Conservation (phyloP, 2,113 vertebrate species). For the Gasterosteus nipponicus region DNA sequence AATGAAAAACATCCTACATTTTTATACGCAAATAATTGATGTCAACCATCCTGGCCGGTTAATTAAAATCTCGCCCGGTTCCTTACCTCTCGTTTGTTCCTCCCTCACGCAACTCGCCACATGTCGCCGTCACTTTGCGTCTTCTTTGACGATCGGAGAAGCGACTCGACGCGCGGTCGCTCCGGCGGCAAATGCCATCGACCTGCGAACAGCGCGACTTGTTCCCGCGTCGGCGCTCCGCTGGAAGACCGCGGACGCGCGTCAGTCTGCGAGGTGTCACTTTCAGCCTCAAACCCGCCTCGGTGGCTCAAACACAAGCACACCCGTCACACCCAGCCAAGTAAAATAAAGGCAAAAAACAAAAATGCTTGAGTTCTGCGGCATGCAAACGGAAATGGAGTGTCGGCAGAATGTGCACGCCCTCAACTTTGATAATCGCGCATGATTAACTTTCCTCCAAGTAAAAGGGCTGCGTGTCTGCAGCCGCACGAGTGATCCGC, state of each 20-base stretch:
- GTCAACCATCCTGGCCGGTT: accelerated
- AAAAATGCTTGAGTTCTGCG: too few relatives aligned
- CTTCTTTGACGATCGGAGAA: neutral
- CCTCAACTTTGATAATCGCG: neutral
- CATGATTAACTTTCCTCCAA: neutral
- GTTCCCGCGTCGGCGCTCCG: constrained; percentile 15
- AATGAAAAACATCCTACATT: neutral
- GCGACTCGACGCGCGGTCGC: neutral
- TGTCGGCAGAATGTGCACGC: neutral
- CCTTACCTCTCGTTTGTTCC: constrained; percentile 47
- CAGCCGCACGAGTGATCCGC: neutral
- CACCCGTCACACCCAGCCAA: too few relatives aligned
- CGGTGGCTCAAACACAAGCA: neutral
- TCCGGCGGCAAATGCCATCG: neutral
- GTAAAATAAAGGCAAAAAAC: too few relatives aligned
- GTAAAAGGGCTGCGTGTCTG: neutral
- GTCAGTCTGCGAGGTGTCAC: neutral
- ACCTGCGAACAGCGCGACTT: neutral
- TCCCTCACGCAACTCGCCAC: constrained; percentile 11
- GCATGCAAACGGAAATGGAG: neutral
- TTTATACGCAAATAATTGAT: neutral
- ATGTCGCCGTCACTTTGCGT: neutral
- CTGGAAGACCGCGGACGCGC: constrained; percentile 20
- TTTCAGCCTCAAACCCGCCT: too few relatives aligned
- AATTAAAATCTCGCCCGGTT: neutral